These are phyloP conservation scores for Stenoptilia bipunctidactyla DNA, from an alignment of 2,888 invertebrate species.

Conservation along the genomic window DNA sequence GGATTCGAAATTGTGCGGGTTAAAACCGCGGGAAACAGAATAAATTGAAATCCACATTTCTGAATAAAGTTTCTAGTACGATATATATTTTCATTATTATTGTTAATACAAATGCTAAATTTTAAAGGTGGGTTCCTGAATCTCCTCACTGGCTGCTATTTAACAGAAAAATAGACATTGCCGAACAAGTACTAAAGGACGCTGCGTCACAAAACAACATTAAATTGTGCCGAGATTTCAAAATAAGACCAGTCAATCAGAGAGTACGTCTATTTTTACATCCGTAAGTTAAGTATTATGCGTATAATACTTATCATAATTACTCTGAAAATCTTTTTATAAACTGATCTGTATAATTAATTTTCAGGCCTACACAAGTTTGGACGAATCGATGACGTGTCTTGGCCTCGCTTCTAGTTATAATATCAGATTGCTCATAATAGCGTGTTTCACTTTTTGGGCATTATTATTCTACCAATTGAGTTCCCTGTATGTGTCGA, in stretches of 20 bases:
- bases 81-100: too few relatives aligned
- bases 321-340: neutral
- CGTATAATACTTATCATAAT: neutral
- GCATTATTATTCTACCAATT: constrained; percentile 35
- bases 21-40: too few relatives aligned
- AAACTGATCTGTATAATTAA: neutral
- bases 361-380: constrained; percentile 47
- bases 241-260: constrained; percentile 55
- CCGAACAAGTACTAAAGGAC: constrained; percentile 37
- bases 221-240: constrained; percentile 43
- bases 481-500: constrained; percentile 38
- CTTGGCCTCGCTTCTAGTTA: constrained; percentile 34
- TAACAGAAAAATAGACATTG: constrained; percentile 37
- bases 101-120: too few relatives aligned
- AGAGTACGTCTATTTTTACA: constrained; percentile 43
- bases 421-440: constrained; percentile 34
- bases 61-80: too few relatives aligned
- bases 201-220: constrained; percentile 43
- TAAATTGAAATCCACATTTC: too few relatives aligned
- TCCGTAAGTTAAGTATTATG: constrained; percentile 9
- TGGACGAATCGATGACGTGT: constrained; percentile 46
- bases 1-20: too few relatives aligned
- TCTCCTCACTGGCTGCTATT: constrained; percentile 58
- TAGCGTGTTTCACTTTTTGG: constrained; percentile 33
- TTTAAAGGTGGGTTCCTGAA: constrained; percentile 47